Evolutionary conservation across 2,113 vertebrate genomes (phyloP).

Genomic region (Hoplias malabaricus): DNA sequence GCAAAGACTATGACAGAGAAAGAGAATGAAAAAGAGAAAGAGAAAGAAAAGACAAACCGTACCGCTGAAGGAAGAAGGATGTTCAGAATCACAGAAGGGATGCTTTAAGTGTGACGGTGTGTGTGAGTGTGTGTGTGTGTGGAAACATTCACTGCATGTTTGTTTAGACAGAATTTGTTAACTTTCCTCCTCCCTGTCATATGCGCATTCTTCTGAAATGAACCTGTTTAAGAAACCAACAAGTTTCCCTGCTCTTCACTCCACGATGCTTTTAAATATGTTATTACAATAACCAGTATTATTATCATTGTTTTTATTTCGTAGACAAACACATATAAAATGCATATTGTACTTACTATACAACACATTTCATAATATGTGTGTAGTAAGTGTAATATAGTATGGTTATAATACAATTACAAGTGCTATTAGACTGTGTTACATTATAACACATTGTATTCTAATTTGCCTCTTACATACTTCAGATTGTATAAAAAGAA

Average conservation of each 20-base stretch:
- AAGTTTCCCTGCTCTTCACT: background rate
- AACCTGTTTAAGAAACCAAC: background rate
- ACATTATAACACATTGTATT: no score
- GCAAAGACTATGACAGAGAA: background rate
- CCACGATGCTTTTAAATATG: background rate
- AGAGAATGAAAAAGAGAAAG: conserved; percentile 2
- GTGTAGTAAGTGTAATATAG: no score
- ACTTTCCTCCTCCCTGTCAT: background rate
- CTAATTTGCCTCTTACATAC: no score
- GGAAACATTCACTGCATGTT: background rate
- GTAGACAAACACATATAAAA: no score
- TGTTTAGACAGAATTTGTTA: conserved; percentile 5
- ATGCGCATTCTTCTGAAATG: background rate
- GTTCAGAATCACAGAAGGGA: conserved; percentile 31
- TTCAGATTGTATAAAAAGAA: no score
- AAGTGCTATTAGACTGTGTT: no score
- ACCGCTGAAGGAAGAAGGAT: conserved; percentile 27
- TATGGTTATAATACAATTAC: no score
- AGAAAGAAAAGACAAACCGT: conserved; percentile 13
- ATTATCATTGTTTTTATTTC: background rate
- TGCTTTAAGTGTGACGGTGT: background rate
- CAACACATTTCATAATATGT: no score
- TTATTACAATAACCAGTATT: background rate
- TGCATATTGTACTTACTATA: no score
- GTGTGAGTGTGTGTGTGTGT: background rate